A percentile compares a stretch with the other conserved stretches of the same genome.
Conservation (phyloP, 2,113 vertebrate species). For the Rhinogobius similis region DNA sequence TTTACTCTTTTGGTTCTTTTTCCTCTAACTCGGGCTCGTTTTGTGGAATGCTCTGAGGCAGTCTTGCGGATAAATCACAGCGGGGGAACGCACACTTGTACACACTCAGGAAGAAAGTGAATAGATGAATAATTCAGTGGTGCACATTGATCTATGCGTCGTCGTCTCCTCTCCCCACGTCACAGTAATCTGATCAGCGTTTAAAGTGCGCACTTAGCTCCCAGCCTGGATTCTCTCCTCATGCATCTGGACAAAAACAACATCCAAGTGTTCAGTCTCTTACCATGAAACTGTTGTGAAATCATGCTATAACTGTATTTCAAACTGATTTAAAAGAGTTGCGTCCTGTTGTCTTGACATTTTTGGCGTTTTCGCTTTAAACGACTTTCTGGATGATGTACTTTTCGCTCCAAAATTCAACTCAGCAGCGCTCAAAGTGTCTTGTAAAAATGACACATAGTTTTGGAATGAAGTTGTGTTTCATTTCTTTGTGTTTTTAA, state of each 20-base stretch:
- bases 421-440: too few species aligned
- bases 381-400: too few species aligned
- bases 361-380: too few species aligned
- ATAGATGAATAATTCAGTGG: constrained; percentile 49
- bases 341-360: too few species aligned
- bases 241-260: constrained; percentile 29
- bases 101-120: constrained; percentile 27
- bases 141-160: constrained; percentile 36
- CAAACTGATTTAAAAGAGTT: too few species aligned
- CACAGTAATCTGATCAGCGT: constrained; percentile 35
- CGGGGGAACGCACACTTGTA: constrained; percentile 17
- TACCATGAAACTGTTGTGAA: neutral
- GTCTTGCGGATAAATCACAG: constrained; percentile 20
- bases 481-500: too few species aligned
- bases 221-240: constrained; percentile 19
- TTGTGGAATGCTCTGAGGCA: neutral
- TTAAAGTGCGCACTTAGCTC: constrained; percentile 18
- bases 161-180: constrained; percentile 7
- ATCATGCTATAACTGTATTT: neutral
- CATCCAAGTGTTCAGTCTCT: neutral
- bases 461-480: too few species aligned
- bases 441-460: too few species aligned
- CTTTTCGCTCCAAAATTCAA: too few species aligned
- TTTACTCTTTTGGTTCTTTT: too few species aligned
- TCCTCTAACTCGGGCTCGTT: too few species aligned